phyloP scores from a whole-genome alignment of 2,113 vertebrate species.

The Todiramphus saurophagus region DNA sequence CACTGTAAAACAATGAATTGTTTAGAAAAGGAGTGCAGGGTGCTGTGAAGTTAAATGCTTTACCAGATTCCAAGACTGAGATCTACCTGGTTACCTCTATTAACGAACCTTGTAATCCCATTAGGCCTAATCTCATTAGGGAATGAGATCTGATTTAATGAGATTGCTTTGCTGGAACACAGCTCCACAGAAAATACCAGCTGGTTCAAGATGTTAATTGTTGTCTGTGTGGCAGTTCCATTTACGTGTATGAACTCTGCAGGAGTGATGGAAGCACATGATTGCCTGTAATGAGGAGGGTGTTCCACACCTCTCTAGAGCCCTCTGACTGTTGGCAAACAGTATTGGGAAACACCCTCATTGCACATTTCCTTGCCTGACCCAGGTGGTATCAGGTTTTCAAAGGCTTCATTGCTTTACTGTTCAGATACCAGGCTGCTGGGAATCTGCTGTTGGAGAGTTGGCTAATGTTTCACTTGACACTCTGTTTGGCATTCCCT shows the following conservation, averaged over 20 bases:
- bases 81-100: not conserved
- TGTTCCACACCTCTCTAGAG: not conserved
- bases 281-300: not conserved
- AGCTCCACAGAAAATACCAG: not conserved
- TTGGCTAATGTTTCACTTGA: not conserved
- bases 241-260: fast-evolving
- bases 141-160: not conserved
- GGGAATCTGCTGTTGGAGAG: not conserved
- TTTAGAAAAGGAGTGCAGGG: fast-evolving
- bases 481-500: not conserved
- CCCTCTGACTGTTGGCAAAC: not conserved
- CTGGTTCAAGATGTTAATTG: not conserved
- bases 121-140: slow-evolving; percentile 1
- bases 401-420: not conserved
- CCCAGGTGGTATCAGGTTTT: not conserved
- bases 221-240: not conserved
- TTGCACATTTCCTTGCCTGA: not conserved
- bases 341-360: not conserved
- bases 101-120: not conserved
- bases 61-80: not conserved
- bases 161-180: slow-evolving; percentile 3
- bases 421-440: not conserved
- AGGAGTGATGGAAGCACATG: not conserved
- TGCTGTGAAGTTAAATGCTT: not conserved
- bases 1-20: not conserved